These are phyloP conservation scores for Temnopleurus reevesii DNA, from an alignment of 53 echinoderm and acorn worm genomes.

Conservation along the genomic window DNA sequence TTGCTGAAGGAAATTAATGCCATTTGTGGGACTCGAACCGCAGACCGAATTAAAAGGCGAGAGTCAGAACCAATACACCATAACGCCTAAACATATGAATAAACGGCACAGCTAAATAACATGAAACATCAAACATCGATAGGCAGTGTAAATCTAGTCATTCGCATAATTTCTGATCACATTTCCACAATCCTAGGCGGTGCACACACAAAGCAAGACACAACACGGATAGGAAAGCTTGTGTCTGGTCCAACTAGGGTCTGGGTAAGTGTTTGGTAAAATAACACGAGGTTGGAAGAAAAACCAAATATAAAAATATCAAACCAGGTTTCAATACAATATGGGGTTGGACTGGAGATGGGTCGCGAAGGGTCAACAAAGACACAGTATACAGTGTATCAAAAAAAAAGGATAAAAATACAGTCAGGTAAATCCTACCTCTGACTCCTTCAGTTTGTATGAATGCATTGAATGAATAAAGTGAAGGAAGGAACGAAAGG, in stretches of 20 bases:
- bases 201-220: constrained; percentile 42
- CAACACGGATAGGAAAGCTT: constrained; percentile 30
- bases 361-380: constrained; percentile 37
- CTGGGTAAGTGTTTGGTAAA: constrained; percentile 60
- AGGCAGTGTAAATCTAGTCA: background rate
- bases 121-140: background rate
- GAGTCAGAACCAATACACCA: too few relatives aligned
- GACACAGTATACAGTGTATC: constrained; percentile 37
- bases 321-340: constrained; percentile 43
- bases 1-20: too few relatives aligned
- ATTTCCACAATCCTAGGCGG: constrained; percentile 30
- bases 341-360: background rate
- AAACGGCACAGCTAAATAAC: too few relatives aligned
- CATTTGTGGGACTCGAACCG: too few relatives aligned
- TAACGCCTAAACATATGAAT: too few relatives aligned
- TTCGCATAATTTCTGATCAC: background rate
- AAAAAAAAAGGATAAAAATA: constrained; percentile 16
- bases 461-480: background rate
- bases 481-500: constrained; percentile 46
- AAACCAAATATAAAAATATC: constrained; percentile 42
- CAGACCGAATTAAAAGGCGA: too few relatives aligned
- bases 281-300: constrained; percentile 38
- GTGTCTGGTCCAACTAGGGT: constrained; percentile 62
- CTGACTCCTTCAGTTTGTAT: constrained; percentile 38
- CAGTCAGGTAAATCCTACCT: constrained; percentile 50